phyloP scores from a whole-genome alignment of 92 coral and sea anemone species.

The Zoanthus sociatus region DNA sequence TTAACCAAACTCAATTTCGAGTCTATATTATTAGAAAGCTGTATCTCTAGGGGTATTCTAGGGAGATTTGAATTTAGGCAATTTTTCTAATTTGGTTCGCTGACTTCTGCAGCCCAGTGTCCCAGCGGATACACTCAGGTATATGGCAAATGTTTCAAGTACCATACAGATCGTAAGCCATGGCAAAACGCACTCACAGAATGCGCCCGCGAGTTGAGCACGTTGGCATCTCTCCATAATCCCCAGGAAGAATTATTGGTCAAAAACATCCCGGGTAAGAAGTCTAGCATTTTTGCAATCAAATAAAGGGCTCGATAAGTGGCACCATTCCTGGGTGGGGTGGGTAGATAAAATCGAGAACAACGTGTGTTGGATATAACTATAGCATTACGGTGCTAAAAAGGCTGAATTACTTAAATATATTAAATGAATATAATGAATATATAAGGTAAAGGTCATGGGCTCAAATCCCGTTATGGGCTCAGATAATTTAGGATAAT shows the following conservation, averaged over 20 bases:
- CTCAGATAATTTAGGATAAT: too few species aligned
- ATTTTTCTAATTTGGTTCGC: background rate
- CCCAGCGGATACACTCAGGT: slow-evolving; percentile 64
- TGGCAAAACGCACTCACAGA: slow-evolving; percentile 79
- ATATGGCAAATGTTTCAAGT: slow-evolving; percentile 81
- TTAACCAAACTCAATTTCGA: background rate
- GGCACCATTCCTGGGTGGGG: background rate
- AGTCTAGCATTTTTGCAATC: background rate
- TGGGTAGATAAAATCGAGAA: background rate
- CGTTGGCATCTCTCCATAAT: slow-evolving; percentile 70
- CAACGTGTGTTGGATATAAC: background rate
- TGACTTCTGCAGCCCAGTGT: slow-evolving; percentile 56
- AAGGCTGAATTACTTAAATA: too few species aligned
- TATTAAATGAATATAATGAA: too few species aligned
- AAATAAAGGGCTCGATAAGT: background rate
- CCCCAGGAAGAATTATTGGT: slow-evolving; percentile 65
- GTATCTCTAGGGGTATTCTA: background rate
- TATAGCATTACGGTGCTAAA: too few species aligned
- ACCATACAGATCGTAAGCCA: slow-evolving; percentile 69
- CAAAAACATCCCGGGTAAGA: slow-evolving; percentile 54
- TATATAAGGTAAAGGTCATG: too few species aligned
- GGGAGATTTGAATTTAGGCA: background rate
- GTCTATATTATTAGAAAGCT: too few species aligned
- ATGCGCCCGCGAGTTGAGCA: slow-evolving; percentile 78
- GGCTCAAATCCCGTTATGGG: too few species aligned